Conservation (phyloP, 2,888 invertebrate species). For the Iphiclides podalirius region DNA sequence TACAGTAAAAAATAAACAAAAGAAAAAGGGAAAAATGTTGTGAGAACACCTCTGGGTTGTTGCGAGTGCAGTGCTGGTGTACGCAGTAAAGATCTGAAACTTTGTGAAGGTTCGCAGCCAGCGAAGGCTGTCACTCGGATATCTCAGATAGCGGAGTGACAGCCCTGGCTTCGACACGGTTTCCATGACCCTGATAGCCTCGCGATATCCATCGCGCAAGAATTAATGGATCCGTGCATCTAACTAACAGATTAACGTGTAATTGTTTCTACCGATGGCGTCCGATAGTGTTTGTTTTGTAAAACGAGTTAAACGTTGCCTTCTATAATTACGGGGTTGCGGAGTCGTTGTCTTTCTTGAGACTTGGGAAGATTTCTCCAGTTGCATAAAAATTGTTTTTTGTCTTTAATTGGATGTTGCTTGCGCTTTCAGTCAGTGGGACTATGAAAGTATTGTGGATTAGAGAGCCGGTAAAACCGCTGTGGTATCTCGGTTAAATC, state of each 20-base stretch:
- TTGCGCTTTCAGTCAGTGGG: not conserved
- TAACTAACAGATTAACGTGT: constrained; percentile 26
- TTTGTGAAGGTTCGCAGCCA: too few relatives aligned
- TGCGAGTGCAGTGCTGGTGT: too few relatives aligned
- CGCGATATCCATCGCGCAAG: constrained; percentile 24
- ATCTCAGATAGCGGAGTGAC: too few relatives aligned
- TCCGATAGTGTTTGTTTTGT: constrained; percentile 6
- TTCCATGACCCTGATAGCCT: constrained; percentile 45
- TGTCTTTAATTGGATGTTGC: not conserved
- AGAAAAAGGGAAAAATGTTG: too few relatives aligned
- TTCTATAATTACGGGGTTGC: not conserved
- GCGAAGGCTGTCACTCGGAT: too few relatives aligned
- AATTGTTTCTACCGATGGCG: constrained; percentile 10
- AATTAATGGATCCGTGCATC: constrained; percentile 14
- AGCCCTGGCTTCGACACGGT: constrained; percentile 36
- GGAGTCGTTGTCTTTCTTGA: not conserved
- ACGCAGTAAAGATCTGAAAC: too few relatives aligned
- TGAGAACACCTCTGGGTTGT: too few relatives aligned
- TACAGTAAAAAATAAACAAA: too few relatives aligned
- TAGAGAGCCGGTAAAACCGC: too few relatives aligned
- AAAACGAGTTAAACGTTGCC: constrained; percentile 8
- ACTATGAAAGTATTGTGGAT: too few relatives aligned
- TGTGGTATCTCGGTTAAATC: too few relatives aligned
- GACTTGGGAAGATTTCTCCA: not conserved
- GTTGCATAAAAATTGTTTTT: not conserved